Evolutionary conservation across 2,113 vertebrate species (phyloP).

Genomic region (Theristicus caerulescens): DNA sequence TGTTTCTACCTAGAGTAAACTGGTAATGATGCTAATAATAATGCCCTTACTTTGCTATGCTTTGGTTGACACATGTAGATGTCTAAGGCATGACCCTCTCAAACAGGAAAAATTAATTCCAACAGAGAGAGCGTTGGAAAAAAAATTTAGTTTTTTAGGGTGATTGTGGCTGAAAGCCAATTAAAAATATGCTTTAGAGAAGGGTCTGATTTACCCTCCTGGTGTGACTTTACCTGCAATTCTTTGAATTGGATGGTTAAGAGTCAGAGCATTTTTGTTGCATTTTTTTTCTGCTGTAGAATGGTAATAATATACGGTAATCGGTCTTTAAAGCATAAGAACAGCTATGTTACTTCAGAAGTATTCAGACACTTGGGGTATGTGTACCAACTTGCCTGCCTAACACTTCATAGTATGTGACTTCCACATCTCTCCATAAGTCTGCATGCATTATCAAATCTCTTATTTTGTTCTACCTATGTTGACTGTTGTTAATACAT

Average conservation of each 20-base stretch:
- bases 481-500: not conserved
- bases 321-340: not conserved
- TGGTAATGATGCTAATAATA: not conserved
- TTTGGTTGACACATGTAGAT: not conserved
- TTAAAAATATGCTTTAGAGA: not conserved
- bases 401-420: not conserved
- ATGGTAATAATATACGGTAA: not conserved
- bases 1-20: not conserved
- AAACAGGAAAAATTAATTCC: not conserved
- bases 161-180: not conserved
- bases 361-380: not conserved
- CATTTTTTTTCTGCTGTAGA: not conserved
- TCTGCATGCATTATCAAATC: not conserved
- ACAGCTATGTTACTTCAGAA: not conserved
- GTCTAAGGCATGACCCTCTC: not conserved
- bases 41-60: not conserved
- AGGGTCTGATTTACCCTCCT: not conserved
- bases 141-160: not conserved
- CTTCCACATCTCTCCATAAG: not conserved
- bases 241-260: not conserved
- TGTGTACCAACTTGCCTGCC: not conserved
- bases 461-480: not conserved
- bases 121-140: rapidly evolving
- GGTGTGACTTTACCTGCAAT: not conserved
- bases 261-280: not conserved